Base-by-base conservation (phyloP, 2,888 invertebrate genomes). In the Drosophila dives region DNA sequence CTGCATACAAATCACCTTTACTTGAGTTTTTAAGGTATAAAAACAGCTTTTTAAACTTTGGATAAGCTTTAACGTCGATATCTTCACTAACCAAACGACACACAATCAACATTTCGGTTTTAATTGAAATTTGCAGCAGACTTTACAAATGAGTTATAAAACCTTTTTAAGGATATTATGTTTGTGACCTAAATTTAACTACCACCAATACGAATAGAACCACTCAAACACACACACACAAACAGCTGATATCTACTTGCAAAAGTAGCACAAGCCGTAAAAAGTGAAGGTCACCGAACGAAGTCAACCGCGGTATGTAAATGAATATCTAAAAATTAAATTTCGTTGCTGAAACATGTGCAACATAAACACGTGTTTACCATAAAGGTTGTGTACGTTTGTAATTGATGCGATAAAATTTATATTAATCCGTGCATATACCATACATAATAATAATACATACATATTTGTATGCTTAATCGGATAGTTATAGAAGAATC, bases 141-240 rank as follows among this genome's bases (percentile, higher is more conserved):
- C 64, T 64, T 34, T 49, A n/a, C 34, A 64, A 54, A 42, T 50
- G 42, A 71, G 63, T 51, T 64, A 55, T 65, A 65, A 79, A 72
- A 72, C 65, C 56, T 54, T 59, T 65, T 54, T 64, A 66, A 79
- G 72, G 76, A 84, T 80, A 75, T 48, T 51, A 71, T 80, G 86
- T 68, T 66, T 80, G 72, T 83, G 83, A 83, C 83, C 83, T 86
- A 88, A 81, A 80, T 83, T 68, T 45, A 70, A 65, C 64, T 58
- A 83, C 73, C 76, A 56, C 69, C 64, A 66, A 40, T 42, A 56
- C 29, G 15, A 29, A 20, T 20, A 56, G 40, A 42, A 32, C 34
- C 48, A 53, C 32, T 40, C 40, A 56, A 40, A 40, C 32, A 56
- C 40, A 56, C 56, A 40, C 42, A 53, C 33, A 40, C 32, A 48